A percentile compares a stretch with the other conserved stretches of the same genome.
phyloP scores from a whole-genome alignment of 2,113 vertebrate species.

The Phaethon lepturus region DNA sequence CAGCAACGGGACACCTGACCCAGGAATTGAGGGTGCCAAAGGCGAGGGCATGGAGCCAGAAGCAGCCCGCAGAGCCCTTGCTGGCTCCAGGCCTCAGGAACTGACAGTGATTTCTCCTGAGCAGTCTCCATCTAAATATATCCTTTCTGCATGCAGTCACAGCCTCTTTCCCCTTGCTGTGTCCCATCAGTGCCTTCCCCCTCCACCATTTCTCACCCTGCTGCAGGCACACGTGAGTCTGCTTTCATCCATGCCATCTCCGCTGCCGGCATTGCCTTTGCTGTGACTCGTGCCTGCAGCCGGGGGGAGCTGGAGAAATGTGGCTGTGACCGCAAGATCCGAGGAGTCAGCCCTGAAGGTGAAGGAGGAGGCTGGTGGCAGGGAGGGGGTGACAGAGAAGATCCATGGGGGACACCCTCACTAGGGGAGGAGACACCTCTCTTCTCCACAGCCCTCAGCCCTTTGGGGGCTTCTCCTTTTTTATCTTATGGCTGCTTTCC shows the following conservation, averaged over 20 bases:
- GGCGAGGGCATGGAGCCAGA: background rate
- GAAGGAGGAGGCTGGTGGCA: background rate
- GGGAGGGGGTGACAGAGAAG: background rate
- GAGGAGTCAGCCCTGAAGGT: conserved; percentile 81
- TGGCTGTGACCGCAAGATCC: conserved; percentile 79
- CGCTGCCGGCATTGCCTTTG: conserved; percentile 73
- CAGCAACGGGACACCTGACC: too few species aligned
- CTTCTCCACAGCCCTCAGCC: background rate
- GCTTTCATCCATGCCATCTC: conserved; percentile 78
- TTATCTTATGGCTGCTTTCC: background rate
- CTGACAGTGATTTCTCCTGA: fast-evolving
- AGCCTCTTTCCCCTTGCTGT: fast-evolving
- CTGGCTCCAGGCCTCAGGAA: background rate
- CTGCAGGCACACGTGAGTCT: conserved; percentile 77
- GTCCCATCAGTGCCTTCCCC: background rate
- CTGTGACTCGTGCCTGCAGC: conserved; percentile 81
- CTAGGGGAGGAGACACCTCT: background rate
- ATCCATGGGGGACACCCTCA: background rate
- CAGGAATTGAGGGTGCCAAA: background rate
- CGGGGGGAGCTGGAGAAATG: conserved; percentile 79
- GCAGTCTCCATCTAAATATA: background rate
- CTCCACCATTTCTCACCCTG: fast-evolving
- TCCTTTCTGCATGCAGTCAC: background rate
- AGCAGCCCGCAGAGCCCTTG: background rate
- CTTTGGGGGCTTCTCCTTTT: background rate